These are phyloP conservation scores for Drosophila mojavensis DNA, from an alignment of 1,140 invertebrate genomes.

Conservation along the genomic window DNA sequence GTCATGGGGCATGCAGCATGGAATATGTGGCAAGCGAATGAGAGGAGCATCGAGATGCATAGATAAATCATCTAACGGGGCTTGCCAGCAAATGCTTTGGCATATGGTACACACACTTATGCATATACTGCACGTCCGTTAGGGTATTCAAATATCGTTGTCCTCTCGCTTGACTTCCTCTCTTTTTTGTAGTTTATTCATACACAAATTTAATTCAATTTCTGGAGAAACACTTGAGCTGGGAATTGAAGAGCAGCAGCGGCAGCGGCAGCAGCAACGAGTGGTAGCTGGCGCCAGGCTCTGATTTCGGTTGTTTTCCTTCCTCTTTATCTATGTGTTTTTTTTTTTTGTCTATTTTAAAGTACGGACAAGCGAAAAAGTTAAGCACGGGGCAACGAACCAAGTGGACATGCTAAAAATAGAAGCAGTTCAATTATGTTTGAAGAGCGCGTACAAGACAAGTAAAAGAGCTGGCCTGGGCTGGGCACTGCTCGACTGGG, in stretches of 20 bases:
- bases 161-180: too few species aligned
- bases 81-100: too few species aligned
- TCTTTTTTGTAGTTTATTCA: slow-evolving; percentile 18
- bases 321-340: too few species aligned
- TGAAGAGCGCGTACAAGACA: not conserved
- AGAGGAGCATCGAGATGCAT: too few species aligned
- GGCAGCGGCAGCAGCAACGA: not conserved
- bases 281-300: not conserved
- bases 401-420: slow-evolving; percentile 20
- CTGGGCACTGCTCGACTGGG: too few species aligned
- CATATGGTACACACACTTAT: too few species aligned
- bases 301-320: slow-evolving; percentile 20
- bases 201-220: slow-evolving; percentile 57
- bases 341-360: slow-evolving; percentile 23
- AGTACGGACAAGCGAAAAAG: slow-evolving; percentile 1
- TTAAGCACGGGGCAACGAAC: slow-evolving; percentile 11
- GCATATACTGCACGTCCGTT: too few species aligned
- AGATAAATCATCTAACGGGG: too few species aligned
- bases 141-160: too few species aligned
- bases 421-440: slow-evolving; percentile 9
- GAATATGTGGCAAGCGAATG: too few species aligned
- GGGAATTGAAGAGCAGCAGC: not conserved
- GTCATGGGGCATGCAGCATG: too few species aligned
- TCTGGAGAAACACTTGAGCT: slow-evolving; percentile 41
- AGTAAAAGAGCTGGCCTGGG: too few species aligned